Conservation (phyloP, 2,888 invertebrate species). For the Microctonus brassicae region DNA sequence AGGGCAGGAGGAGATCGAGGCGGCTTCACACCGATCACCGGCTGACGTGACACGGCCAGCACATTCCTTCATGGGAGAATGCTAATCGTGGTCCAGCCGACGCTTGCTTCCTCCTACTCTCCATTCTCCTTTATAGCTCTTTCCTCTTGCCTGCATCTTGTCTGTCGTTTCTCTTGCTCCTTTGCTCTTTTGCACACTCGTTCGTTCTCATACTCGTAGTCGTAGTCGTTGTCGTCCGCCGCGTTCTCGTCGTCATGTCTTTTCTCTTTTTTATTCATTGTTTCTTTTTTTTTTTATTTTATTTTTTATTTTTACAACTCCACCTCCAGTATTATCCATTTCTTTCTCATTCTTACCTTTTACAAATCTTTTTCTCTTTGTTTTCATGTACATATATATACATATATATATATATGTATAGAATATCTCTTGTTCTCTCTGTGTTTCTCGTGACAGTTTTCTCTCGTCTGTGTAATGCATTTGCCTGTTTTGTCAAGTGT, state of each 20-base stretch:
- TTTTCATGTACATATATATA: too few relatives aligned
- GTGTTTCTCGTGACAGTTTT: conserved; percentile 12
- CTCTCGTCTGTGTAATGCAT: conserved; percentile 28
- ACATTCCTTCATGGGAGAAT: conserved; percentile 65
- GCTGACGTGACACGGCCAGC: conserved; percentile 62
- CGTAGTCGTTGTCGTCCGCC: neutral
- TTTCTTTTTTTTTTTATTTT: conserved; percentile 14
- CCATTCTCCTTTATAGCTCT: conserved; percentile 39
- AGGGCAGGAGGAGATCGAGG: conserved; percentile 54
- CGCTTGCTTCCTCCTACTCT: conserved; percentile 55
- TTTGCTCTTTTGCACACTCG: conserved; percentile 35
- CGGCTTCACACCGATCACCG: conserved; percentile 62
- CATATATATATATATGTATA: neutral
- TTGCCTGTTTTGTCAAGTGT: conserved; percentile 35
- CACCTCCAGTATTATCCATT: conserved; percentile 6
- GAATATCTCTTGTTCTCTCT: neutral
- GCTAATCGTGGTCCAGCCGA: conserved; percentile 61
- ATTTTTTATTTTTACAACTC: conserved; percentile 5
- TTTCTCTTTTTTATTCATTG: conserved; percentile 27
- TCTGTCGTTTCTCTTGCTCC: conserved; percentile 39
- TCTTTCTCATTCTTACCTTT: too few relatives aligned
- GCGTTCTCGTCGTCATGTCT: neutral
- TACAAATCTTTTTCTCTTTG: too few relatives aligned
- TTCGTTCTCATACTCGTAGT: conserved; percentile 30
- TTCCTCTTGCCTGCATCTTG: conserved; percentile 35